Conservation (phyloP, 1,140 invertebrate species). For the Leptopilina boulardi region DNA sequence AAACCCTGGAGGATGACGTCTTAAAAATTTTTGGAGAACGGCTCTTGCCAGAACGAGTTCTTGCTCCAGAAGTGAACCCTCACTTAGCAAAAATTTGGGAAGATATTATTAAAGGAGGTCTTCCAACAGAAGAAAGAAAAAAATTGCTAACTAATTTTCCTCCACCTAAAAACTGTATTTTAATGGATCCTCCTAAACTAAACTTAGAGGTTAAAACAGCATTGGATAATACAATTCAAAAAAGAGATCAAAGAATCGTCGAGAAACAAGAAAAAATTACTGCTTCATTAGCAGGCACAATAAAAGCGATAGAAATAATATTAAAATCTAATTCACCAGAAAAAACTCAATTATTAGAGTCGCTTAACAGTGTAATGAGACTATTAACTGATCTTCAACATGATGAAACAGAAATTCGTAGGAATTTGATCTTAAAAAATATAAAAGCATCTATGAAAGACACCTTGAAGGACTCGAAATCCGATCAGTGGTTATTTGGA, state of each 20-base stretch:
- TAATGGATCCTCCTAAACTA: constrained; percentile 45
- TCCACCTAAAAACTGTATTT: constrained; percentile 41
- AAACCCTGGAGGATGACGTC: too few species aligned
- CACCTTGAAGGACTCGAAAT: background rate
- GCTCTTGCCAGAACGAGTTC: constrained; percentile 36
- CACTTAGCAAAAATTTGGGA: constrained; percentile 36
- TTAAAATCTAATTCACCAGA: constrained; percentile 43
- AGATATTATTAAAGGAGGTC: constrained; percentile 41
- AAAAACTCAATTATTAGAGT: constrained; percentile 41
- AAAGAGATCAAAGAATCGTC: constrained; percentile 43
- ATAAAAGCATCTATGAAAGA: constrained; percentile 35
- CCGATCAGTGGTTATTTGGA: background rate
- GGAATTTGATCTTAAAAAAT: constrained; percentile 24
- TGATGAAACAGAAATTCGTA: constrained; percentile 34
- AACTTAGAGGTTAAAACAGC: constrained; percentile 42
- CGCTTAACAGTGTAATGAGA: constrained; percentile 37
- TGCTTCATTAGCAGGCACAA: constrained; percentile 15
- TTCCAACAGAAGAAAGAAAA: constrained; percentile 36
- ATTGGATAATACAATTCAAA: constrained; percentile 32
- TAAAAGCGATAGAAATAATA: constrained; percentile 39
- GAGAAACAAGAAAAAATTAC: constrained; percentile 41
- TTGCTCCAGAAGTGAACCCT: constrained; percentile 37
- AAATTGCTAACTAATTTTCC: constrained; percentile 36
- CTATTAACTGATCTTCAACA: constrained; percentile 9
- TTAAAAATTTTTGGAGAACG: constrained; percentile 41